Evolutionary conservation across 1,140 invertebrate genomes (phyloP).

Genomic region (Lasioglossum baleicum): DNA sequence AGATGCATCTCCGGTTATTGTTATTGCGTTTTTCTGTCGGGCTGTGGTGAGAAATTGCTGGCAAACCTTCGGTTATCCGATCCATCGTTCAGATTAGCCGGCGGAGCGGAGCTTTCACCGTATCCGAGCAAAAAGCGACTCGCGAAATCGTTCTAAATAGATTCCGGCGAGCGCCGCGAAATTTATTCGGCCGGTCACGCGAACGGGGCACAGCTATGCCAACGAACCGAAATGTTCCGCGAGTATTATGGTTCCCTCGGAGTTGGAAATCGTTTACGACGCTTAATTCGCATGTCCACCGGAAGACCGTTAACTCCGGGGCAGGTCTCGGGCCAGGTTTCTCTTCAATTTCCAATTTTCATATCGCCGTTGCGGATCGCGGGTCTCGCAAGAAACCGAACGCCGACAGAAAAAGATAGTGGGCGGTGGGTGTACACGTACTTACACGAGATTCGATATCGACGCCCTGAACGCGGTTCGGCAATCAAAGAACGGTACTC

Average conservation of each 20-base stretch:
- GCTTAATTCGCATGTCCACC: not conserved
- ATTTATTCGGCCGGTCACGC: not conserved
- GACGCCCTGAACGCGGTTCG: constrained; percentile 1
- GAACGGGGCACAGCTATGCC: not conserved
- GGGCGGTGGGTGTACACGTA: not conserved
- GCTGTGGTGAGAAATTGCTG: not conserved
- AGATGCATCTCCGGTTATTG: not conserved
- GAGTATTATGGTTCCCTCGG: not conserved
- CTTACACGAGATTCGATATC: constrained; percentile 7
- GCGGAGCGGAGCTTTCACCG: not conserved
- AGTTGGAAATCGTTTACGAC: not conserved
- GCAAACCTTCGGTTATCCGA: not conserved
- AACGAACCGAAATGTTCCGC: not conserved
- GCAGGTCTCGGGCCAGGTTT: not conserved
- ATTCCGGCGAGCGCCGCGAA: not conserved
- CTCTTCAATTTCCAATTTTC: constrained; percentile 18
- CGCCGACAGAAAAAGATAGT: not conserved
- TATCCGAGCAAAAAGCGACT: not conserved
- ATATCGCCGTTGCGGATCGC: not conserved
- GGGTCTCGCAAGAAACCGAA: not conserved
- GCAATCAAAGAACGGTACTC: constrained; percentile 38
- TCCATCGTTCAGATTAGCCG: not conserved
- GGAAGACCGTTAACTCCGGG: constrained; percentile 4
- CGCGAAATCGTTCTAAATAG: not conserved
- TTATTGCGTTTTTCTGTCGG: not conserved